A percentile compares a stretch with the other conserved stretches of the same genome.
These are phyloP conservation scores for Drosophila koepferae DNA, from an alignment of 2,888 invertebrate genomes.

Conservation along the genomic window DNA sequence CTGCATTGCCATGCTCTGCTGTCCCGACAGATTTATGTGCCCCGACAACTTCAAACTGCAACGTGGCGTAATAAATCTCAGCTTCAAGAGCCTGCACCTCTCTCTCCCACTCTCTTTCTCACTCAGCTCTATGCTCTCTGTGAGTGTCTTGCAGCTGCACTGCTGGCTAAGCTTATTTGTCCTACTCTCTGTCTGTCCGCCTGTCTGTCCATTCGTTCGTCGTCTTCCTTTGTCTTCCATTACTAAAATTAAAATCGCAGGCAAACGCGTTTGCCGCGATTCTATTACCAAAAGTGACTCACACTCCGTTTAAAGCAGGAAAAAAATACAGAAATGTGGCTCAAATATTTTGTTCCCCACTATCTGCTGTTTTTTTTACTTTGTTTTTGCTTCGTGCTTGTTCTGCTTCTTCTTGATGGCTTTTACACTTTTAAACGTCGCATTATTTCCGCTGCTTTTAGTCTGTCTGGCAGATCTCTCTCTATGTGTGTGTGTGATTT, in stretches of 20 bases:
- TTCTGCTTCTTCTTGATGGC: conserved; percentile 62
- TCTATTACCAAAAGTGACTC: conserved; percentile 80
- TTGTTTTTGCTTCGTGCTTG: conserved; percentile 15
- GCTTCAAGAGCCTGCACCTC: conserved; percentile 50
- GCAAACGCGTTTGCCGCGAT: conserved; percentile 70
- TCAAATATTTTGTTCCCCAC: conserved; percentile 21
- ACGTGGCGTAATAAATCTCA: conserved; percentile 75
- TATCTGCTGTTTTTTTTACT: not conserved
- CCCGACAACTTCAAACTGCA: conserved; percentile 78
- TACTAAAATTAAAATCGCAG: conserved; percentile 79
- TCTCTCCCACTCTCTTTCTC: not conserved
- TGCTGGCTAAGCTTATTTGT: conserved; percentile 70
- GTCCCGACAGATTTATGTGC: conserved; percentile 69
- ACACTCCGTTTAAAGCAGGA: conserved; percentile 23
- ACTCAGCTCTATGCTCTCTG: conserved; percentile 1
- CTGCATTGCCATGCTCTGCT: conserved; percentile 10
- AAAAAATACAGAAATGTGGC: conserved; percentile 7
- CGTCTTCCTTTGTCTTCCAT: conserved; percentile 77
- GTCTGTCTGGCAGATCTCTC: conserved; percentile 55
- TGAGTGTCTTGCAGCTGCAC: conserved; percentile 36
- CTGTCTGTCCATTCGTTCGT: conserved; percentile 8
- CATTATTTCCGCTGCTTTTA: conserved; percentile 79
- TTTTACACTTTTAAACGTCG: conserved; percentile 79
- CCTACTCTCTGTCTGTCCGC: conserved; percentile 16
- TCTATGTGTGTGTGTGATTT: conserved; percentile 45